Evolutionary conservation across 2,888 invertebrate species (phyloP).

Genomic region (Synergus japonicus): DNA sequence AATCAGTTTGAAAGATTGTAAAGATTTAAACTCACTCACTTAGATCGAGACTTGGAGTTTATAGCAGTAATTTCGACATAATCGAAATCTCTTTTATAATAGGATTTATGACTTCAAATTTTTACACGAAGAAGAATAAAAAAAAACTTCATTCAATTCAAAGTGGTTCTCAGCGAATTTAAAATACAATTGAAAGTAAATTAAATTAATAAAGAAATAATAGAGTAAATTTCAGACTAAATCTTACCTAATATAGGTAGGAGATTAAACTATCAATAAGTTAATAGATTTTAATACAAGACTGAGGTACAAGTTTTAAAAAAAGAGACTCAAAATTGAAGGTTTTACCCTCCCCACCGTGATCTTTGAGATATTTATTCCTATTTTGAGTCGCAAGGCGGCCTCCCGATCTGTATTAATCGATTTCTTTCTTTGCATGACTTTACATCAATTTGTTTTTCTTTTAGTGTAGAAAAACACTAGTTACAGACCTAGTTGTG

Average conservation of each 20-base stretch:
- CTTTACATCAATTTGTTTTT: constrained; percentile 42
- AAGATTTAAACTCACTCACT: no score
- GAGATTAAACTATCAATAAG: background rate
- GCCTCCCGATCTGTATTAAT: constrained; percentile 44
- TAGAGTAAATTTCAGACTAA: constrained; percentile 40
- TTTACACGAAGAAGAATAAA: background rate
- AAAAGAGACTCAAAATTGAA: background rate
- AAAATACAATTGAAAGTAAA: constrained; percentile 1
- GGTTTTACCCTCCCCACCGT: constrained; percentile 14
- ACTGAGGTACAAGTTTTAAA: constrained; percentile 9
- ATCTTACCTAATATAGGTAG: constrained; percentile 17
- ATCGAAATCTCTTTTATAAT: no score
- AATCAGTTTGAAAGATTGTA: no score
- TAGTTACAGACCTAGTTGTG: constrained; percentile 75
- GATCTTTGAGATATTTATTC: constrained; percentile 30
- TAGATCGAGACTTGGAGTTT: no score
- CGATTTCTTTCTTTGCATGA: constrained; percentile 44
- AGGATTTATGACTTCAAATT: background rate
- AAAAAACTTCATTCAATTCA: background rate
- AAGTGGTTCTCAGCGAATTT: background rate
- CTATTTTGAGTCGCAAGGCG: constrained; percentile 41
- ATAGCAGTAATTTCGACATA: no score
- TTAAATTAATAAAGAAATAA: constrained; percentile 29
- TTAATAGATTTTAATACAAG: background rate
- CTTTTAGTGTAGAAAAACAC: constrained; percentile 71